Conservation (phyloP, 2,113 vertebrate species). For the Myotis davidii region DNA sequence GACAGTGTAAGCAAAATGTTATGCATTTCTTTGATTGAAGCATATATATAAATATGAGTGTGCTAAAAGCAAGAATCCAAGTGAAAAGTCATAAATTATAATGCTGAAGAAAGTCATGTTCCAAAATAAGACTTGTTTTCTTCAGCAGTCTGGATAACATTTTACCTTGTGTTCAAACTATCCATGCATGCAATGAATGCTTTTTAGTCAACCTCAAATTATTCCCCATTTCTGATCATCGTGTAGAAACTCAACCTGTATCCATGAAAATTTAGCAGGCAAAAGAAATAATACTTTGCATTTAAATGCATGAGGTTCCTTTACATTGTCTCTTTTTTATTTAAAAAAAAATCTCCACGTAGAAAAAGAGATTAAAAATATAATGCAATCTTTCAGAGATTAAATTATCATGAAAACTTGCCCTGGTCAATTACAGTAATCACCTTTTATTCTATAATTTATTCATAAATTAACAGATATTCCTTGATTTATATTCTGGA, state of each 20-base stretch:
- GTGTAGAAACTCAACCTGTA: conserved; percentile 51
- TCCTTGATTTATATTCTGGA: conserved; percentile 42
- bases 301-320: conserved; percentile 64
- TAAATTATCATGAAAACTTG: conserved; percentile 47
- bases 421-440: conserved; percentile 37
- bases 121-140: conserved; percentile 81
- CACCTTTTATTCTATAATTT: conserved; percentile 27
- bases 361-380: conserved; percentile 62
- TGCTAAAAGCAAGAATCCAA: conserved; percentile 76
- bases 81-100: conserved; percentile 80
- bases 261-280: conserved; percentile 68
- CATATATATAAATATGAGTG: conserved; percentile 45
- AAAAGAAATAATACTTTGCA: conserved; percentile 69
- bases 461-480: conserved; percentile 20
- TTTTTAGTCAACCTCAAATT: conserved; percentile 71
- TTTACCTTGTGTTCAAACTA: conserved; percentile 82
- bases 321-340: conserved; percentile 64
- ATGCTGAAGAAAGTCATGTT: conserved; percentile 74
- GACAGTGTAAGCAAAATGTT: conserved; percentile 51
- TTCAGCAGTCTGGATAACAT: conserved; percentile 80
- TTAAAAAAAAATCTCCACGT: conserved; percentile 55
- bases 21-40: conserved; percentile 64
- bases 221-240: conserved; percentile 65
- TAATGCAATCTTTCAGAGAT: conserved; percentile 47
- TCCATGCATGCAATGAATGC: conserved; percentile 73